Evolutionary conservation across 2,888 invertebrate species (phyloP).

Genomic region (Drosophila differens): DNA sequence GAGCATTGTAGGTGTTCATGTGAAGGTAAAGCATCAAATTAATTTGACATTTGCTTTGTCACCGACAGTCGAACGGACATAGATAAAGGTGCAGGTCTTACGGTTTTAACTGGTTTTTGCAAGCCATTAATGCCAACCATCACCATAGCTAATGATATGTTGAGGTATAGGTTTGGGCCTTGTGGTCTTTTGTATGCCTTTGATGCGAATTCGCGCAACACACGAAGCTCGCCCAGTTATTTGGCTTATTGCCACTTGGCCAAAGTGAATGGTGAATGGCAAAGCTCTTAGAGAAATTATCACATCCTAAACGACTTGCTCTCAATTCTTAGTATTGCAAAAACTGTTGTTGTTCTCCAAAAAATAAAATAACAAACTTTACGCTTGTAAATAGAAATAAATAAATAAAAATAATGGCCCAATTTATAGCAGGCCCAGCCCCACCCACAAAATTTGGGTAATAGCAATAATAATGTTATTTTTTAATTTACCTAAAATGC

Average conservation of each 20-base stretch:
- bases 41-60: constrained; percentile 81
- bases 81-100: constrained; percentile 25
- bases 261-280: neutral
- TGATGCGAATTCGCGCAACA: constrained; percentile 5
- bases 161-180: neutral
- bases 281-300: constrained; percentile 63
- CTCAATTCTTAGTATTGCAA: neutral
- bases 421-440: neutral
- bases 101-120: constrained; percentile 17
- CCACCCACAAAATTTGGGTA: constrained; percentile 6
- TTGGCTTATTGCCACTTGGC: constrained; percentile 69
- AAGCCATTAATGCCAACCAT: constrained; percentile 29
- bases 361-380: constrained; percentile 22
- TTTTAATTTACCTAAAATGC: constrained; percentile 78
- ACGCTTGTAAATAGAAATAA: constrained; percentile 18
- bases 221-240: constrained; percentile 13
- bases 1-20: constrained; percentile 54
- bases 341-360: constrained; percentile 13
- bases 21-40: constrained; percentile 75
- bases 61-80: constrained; percentile 56
- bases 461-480: constrained; percentile 64
- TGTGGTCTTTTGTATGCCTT: neutral
- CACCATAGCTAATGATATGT: constrained; percentile 51
- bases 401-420: constrained; percentile 24
- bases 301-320: constrained; percentile 2